Conservation (phyloP, 37 sponge, comb jelly and placozoan genomes). For the Petrosia ficiformis region DNA sequence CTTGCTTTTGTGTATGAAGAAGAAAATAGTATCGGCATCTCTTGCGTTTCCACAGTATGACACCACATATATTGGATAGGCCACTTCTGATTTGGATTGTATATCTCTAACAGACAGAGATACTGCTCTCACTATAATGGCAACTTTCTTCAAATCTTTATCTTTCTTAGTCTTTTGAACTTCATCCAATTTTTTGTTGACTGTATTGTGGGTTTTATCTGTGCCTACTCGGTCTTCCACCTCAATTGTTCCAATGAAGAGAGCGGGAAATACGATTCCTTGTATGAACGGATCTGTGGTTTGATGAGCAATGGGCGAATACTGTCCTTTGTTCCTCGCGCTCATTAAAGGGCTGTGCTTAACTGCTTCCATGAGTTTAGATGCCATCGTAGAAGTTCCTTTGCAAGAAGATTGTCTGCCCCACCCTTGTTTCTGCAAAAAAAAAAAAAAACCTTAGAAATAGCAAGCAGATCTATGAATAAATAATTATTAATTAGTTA, state of each 20-base stretch:
- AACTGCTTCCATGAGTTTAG: constrained; percentile 40
- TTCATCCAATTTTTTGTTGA: constrained; percentile 23
- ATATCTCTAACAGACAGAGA: constrained; percentile 49
- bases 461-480: no score
- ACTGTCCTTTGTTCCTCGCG: constrained; percentile 17
- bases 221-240: constrained; percentile 28
- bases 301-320: constrained; percentile 38
- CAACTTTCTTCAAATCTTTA: constrained; percentile 21
- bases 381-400: background rate
- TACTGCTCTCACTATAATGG: constrained; percentile 43
- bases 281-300: constrained; percentile 67
- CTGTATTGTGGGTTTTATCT: constrained; percentile 32
- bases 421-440: background rate
- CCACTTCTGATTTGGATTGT: constrained; percentile 22
- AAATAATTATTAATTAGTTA: no score
- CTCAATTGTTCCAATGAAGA: constrained; percentile 40
- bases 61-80: constrained; percentile 63
- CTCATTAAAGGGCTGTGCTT: constrained; percentile 51
- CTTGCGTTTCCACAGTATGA: constrained; percentile 68
- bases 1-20: constrained; percentile 66
- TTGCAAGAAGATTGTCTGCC: background rate
- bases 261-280: constrained; percentile 70
- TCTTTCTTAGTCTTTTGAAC: constrained; percentile 7
- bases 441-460: no score
- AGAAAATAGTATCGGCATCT: constrained; percentile 38